Base-by-base conservation (phyloP, 2,888 invertebrate species). In the Dexiosoma caninum region DNA sequence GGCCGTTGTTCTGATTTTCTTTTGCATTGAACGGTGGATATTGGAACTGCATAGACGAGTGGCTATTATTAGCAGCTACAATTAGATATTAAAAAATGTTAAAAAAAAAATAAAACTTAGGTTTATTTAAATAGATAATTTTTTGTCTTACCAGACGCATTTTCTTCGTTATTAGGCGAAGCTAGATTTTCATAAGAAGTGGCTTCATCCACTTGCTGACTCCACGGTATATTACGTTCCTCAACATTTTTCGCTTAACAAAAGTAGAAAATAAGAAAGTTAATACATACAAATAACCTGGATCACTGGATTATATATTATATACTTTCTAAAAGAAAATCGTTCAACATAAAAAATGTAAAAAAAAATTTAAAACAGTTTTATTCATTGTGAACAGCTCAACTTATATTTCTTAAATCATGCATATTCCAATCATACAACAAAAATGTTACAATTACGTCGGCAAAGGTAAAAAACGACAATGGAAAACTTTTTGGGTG, bases 11-110 rank as follows among this genome's bases (percentile, higher is more conserved):
- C 77, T 84, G 86, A 83, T 85, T 86, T 91, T 97, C 97, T 89
- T 96, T 95, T 88, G 96, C 95, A 91, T 96, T 96, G 91, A 97
- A 97, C 87, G 96, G 95, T 91, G 97, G 95, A 92, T 96, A 96
- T 90, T 96, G 96, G 92, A 96, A 96, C 87, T 96, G 95, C 86
- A 86, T 88, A 78, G 87, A 87, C n/a, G 87, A 87, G 80, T 87
- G 86, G 83, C 82, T 86, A 83, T 86, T 86, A 78, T 83, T 86
- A 79, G 84, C 84, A 84, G 83, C 84, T 84, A 35, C 12, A 79
- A 5, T 27, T 27, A 82, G 10, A 5, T 37, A 66, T 21, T 8
- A 4, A 27, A 2, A 23, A 42, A 12, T 19, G 40, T 59, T 7
- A 12, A 16, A 16, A 72, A 57, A 35, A 51, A 8, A 42, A 42